Evolutionary conservation across 2,797 vertebrate genomes (phyloP), one percentile per base, ranked within the genome.

Genomic region (Champsocephalus gunnari): DNA sequence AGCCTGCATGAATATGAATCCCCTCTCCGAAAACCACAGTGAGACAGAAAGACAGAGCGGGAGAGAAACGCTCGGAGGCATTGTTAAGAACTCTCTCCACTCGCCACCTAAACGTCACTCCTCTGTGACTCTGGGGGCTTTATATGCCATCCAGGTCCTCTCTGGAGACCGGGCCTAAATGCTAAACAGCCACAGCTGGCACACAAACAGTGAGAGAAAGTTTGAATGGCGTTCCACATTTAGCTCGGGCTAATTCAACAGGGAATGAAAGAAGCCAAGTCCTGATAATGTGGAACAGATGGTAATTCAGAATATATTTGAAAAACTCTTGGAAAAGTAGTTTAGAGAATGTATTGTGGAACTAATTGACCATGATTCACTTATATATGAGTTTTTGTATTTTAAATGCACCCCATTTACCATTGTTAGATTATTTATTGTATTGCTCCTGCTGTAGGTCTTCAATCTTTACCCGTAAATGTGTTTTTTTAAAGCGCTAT

Each of bases 71-170:
- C 65, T 71, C 11, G 0, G 6, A 80, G 67, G 71, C 75, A 67
- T 82, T 66, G 50, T 82, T 84, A 79, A 65, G 62, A 65, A 61
- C 67, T 79, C 71, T 74, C 34, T 38, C 65, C 45, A 4, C 62
- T 45, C 48, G 51, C 68, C 67, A 68, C 76, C 73, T 21, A 83
- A 79, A 81, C 45, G 50, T 81, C 82, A 67, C 61, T 87, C 75
- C 77, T 13, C 53, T 14, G 13, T 5, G 76, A 66, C 79, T 85
- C 71, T n/a, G 41, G 45, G 16, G 61, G 73, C 24, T 75, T 74
- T 55, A 34, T 50, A 45, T 63, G 59, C 75, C 71, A 19, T 57
- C 74, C 69, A 59, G 81, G 59, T 73, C 57, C 75, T 72, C 75
- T 2, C 69, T 57, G 55, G 51, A 71, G 67, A 43, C 63, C 10